Evolutionary conservation across 1,140 invertebrate genomes (phyloP).

Genomic region (Zophobas atratus): DNA sequence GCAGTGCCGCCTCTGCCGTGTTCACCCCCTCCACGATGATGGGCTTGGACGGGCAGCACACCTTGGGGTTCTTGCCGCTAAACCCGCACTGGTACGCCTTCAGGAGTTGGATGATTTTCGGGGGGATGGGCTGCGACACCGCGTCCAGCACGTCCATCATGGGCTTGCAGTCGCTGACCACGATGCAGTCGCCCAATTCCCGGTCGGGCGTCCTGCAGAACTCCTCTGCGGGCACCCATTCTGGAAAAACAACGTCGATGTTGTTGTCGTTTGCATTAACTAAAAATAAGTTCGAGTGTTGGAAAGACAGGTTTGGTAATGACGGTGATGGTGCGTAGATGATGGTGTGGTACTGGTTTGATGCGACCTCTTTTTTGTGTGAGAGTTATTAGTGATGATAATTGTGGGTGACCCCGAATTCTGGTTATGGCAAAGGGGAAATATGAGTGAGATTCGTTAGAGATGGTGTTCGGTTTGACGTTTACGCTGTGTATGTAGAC

Average conservation of each 20-base stretch:
- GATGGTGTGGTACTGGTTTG: no score
- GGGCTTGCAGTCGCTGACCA: constrained; percentile 64
- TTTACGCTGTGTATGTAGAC: no score
- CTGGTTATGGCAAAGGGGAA: no score
- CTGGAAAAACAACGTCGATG: constrained; percentile 58
- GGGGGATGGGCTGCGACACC: constrained; percentile 63
- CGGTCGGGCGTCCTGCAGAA: constrained; percentile 66
- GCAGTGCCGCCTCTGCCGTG: constrained; percentile 47
- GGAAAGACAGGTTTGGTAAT: background rate
- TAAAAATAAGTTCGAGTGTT: background rate
- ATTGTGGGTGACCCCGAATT: no score
- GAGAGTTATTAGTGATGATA: no score
- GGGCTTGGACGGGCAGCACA: background rate
- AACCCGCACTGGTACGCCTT: constrained; percentile 69
- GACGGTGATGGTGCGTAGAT: no score
- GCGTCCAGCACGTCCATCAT: constrained; percentile 62
- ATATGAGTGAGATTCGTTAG: no score
- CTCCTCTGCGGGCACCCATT: constrained; percentile 64
- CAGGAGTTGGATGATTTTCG: constrained; percentile 59
- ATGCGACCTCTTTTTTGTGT: no score
- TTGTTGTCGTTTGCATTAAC: constrained; percentile 10
- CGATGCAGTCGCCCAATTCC: constrained; percentile 66
- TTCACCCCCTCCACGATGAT: background rate
- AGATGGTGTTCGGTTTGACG: no score
- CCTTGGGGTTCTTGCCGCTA: constrained; percentile 57